These are phyloP conservation scores for Eulacestoma nigropectus DNA, from an alignment of 2,113 vertebrate species.

Conservation along the genomic window DNA sequence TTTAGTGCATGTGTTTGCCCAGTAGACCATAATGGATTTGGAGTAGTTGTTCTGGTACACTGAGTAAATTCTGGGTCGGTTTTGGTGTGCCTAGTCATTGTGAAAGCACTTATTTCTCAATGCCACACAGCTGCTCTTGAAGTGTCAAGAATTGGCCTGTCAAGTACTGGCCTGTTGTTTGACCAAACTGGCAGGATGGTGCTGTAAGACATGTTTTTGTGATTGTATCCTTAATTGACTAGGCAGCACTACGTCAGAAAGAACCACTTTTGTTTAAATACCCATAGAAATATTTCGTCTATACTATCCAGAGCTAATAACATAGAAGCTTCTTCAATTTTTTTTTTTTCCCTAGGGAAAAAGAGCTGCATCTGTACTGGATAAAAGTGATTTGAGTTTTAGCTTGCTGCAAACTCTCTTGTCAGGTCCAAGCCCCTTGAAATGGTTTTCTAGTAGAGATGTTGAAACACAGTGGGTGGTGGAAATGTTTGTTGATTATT, in stretches of 20 bases:
- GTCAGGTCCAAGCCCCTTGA: background rate
- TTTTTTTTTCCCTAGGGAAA: background rate
- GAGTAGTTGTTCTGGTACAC: slow-evolving; percentile 54
- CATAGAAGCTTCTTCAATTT: background rate
- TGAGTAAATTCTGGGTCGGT: slow-evolving; percentile 36
- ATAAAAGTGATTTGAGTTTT: background rate
- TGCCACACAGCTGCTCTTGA: background rate
- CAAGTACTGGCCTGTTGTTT: background rate
- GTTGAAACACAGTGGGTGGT: slow-evolving; percentile 25
- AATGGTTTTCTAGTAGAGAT: slow-evolving; percentile 35
- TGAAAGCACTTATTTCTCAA: slow-evolving; percentile 45
- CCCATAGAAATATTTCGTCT: background rate
- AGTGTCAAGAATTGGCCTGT: background rate
- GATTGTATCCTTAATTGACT: background rate
- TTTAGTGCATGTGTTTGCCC: slow-evolving; percentile 44
- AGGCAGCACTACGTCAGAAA: background rate
- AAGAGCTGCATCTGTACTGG: background rate
- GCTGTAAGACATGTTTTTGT: background rate
- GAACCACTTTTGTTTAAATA: background rate
- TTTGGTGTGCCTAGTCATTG: slow-evolving; percentile 34
- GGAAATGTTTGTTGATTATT: slow-evolving; percentile 27
- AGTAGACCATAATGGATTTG: slow-evolving; percentile 54
- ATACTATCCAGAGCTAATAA: background rate
- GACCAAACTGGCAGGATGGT: background rate
- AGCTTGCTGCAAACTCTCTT: background rate